Base-by-base conservation (phyloP, 2,888 invertebrate genomes). In the Perithous albicinctus region DNA sequence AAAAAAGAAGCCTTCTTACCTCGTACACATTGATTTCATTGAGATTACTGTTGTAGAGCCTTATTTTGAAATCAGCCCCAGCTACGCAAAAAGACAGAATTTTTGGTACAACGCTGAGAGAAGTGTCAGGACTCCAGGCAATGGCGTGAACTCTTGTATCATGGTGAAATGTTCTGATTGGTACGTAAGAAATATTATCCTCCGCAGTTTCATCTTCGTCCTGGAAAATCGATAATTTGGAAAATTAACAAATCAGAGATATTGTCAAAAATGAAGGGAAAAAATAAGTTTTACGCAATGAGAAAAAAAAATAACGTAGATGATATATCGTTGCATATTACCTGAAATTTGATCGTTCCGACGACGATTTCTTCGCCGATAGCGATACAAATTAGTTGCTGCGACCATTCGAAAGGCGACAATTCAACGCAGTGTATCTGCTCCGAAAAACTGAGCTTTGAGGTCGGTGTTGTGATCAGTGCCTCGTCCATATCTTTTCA, bases 321-420 rank as follows among this genome's bases (percentile, higher is more conserved):
- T n/a, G n/a, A n/a, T n/a, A 29, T 4, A 4, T 29, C 5, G 29
- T 29, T 5, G 29, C 2, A 29, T 2, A 29, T 72, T 82, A 95
- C 95, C 90, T 94, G 94, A 91, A 95, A 94, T 84, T 93, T 93
- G 4, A 95, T 87, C 61, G 94, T 92, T 4, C 94, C 94, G 18
- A 96, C 90, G 12, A 95, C 89, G 35, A 96, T 93, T 90, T 94
- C 94, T 48, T 94, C 94, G 51, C 93, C 90, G 66, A 95, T 93
- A 0, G 94, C 95, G 56, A 95, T 93, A 67, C 95, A 94, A 78
- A 95, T 91, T 59, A 95, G 91, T 90, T 95, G 94, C 85, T 95
- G 95, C 0, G 95, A 95, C 94, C 95, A 95, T 89, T 95, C 95
- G 85, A 93, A 95, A 1, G 94, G 94, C 15, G 95, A 96, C 81